These are phyloP conservation scores for Potorous gilbertii DNA, from an alignment of 2,797 vertebrate species.

Conservation along the genomic window DNA sequence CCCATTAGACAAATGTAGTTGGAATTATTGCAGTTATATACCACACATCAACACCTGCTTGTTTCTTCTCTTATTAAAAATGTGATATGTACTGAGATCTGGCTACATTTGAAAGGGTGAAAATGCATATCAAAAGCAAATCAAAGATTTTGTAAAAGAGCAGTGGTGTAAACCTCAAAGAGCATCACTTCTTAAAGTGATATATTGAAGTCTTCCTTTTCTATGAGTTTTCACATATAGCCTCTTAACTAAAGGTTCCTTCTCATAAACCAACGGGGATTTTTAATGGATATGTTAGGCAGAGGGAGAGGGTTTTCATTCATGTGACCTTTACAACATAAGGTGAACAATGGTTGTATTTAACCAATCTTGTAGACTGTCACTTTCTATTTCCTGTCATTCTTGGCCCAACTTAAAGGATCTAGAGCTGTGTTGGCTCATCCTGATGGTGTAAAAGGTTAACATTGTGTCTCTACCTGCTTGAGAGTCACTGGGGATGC, in stretches of 20 bases:
- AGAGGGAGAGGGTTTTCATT: conserved; percentile 78
- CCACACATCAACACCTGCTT: conserved; percentile 83
- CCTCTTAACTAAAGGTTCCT: conserved; percentile 76
- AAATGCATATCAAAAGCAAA: conserved; percentile 81
- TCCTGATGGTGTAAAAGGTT: conserved; percentile 38
- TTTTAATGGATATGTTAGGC: conserved; percentile 72
- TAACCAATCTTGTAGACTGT: conserved; percentile 81
- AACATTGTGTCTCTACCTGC: conserved; percentile 18
- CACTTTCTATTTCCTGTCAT: conserved; percentile 78
- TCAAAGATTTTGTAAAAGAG: conserved; percentile 76
- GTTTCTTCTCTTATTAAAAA: conserved; percentile 83
- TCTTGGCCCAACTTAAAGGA: conserved; percentile 79
- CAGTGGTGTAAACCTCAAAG: conserved; percentile 72
- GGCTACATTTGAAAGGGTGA: conserved; percentile 75
- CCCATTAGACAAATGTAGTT: conserved; percentile 79
- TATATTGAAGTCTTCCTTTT: conserved; percentile 68
- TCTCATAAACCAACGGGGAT: conserved; percentile 81
- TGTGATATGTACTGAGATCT: conserved; percentile 73
- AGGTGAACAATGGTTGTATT: conserved; percentile 84
- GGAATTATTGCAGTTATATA: conserved; percentile 78
- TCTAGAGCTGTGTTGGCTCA: conserved; percentile 42
- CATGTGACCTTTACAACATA: conserved; percentile 80
- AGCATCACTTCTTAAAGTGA: conserved; percentile 73
- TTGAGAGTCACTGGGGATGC: conserved; percentile 6
- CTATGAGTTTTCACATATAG: conserved; percentile 72